A percentile compares a stretch with the other conserved stretches of the same genome.
These are phyloP conservation scores for Clarias platycephalus DNA, from an alignment of 2,797 vertebrate species.

Conservation along the genomic window DNA sequence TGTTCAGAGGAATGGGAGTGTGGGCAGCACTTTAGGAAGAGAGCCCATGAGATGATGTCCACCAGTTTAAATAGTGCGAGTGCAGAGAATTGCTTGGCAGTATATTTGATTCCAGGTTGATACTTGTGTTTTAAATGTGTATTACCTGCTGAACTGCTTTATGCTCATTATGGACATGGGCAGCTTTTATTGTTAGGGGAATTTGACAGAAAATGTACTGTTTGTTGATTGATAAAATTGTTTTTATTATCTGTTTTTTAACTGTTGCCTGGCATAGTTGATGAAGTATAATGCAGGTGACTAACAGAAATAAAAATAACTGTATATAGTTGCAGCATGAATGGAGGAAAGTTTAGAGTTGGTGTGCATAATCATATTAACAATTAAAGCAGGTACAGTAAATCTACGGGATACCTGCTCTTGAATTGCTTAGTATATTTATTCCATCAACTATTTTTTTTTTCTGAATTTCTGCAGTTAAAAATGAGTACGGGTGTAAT, in stretches of 20 bases:
- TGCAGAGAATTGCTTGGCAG: conserved; percentile 56
- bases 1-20: conserved; percentile 76
- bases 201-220: background rate
- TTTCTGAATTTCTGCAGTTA: background rate
- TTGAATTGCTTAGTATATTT: background rate
- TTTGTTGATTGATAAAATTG: background rate
- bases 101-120: conserved; percentile 28
- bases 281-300: background rate
- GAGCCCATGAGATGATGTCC: conserved; percentile 73
- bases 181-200: background rate
- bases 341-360: background rate
- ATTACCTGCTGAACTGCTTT: background rate
- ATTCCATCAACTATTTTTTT: background rate
- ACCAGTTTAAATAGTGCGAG: conserved; percentile 75
- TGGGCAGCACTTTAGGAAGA: conserved; percentile 74
- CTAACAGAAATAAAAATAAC: background rate
- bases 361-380: background rate
- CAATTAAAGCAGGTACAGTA: background rate
- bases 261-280: background rate
- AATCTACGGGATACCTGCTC: too few relatives aligned
- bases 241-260: background rate
- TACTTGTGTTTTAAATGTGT: background rate
- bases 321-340: background rate
- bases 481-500: background rate
- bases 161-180: background rate